Evolutionary conservation across 2,113 vertebrate genomes (phyloP).

Genomic region (Xyliphius kryptos): DNA sequence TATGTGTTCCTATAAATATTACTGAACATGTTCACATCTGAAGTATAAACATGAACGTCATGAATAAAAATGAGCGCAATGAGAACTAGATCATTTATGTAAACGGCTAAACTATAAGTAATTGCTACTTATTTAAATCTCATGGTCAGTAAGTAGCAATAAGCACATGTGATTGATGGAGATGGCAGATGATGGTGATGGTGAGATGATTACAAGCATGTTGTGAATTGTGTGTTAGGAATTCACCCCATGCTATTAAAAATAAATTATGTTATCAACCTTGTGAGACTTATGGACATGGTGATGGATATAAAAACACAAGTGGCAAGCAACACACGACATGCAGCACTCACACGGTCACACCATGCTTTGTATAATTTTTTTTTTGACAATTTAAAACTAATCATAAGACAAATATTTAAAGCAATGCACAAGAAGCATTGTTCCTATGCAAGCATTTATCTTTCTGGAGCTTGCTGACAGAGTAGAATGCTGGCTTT

Average conservation of each 20-base stretch:
- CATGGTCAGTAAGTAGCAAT: too few relatives aligned
- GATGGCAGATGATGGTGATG: conserved; percentile 36
- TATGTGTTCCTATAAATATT: too few relatives aligned
- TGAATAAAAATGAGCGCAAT: too few relatives aligned
- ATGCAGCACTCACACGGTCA: conserved; percentile 49
- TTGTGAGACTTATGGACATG: conserved; percentile 42
- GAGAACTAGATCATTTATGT: too few relatives aligned
- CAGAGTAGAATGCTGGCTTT: neutral
- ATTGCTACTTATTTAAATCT: too few relatives aligned
- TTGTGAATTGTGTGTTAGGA: conserved; percentile 42
- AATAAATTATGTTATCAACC: conserved; percentile 48
- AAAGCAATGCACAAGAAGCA: conserved; percentile 33
- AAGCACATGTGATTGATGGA: conserved; percentile 49
- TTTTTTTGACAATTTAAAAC: conserved; percentile 35
- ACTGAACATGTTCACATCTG: too few relatives aligned
- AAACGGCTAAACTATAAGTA: too few relatives aligned
- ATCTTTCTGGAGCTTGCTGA: conserved; percentile 18
- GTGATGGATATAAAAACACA: conserved; percentile 49
- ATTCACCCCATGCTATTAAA: conserved; percentile 57
- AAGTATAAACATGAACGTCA: too few relatives aligned
- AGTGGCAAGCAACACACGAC: conserved; percentile 57
- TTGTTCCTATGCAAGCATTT: conserved; percentile 21
- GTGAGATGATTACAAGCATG: conserved; percentile 51
- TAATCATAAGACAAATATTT: neutral
- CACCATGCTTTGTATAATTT: conserved; percentile 28